Base-by-base conservation (phyloP, 92 coral and sea anemone genomes). In the Epizoanthus ramosus region DNA sequence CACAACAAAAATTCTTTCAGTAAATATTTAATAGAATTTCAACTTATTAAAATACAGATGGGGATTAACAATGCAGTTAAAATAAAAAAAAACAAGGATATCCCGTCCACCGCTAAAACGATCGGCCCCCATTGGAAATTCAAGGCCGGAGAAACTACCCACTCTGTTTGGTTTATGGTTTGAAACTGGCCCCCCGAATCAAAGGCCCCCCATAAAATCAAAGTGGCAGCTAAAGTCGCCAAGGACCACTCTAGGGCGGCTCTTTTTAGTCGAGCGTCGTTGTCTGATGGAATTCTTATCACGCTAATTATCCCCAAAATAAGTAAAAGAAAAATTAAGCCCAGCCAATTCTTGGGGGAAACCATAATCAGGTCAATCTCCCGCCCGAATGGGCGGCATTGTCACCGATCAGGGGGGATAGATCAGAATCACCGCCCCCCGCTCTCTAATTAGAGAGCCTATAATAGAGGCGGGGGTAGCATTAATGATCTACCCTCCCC, bases 111-210 rank as follows among this genome's bases (percentile, higher is more conserved):
- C 81, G 94, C 97, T 69, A 93, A 90, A 85, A 93, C 70, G 43
- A 88, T 80, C 77, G 97, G 92, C 69, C 93, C 91, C 85, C 91
- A 88, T 81, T 87, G 85, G 77, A 92, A 92, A 86, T 84, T 89
- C 79, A 89, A 91, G 82, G 88, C 88, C 87, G 91, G 91, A 81
- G 94, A 88, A 79, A 81, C 71, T 63, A 85, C 71, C 89, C 95
- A 92, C 85, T 87, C 89, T 74, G 87, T 73, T 87, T 87, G 87
- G 64, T 79, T 86, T 84, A 92, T 89, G 87, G 87, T 72, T 89
- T 92, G 95, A 92, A 92, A 92, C 76, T 92, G 95, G 68, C 92
- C 93, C 84, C 85, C 95, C 79, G 79, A 58, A 87, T 89, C 92
- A 87, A 92, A 89, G 73, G 86, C 90, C 79, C 88, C 93, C 87